phyloP scores from a whole-genome alignment of 1,140 invertebrate genomes.

The Cydia strobilella region DNA sequence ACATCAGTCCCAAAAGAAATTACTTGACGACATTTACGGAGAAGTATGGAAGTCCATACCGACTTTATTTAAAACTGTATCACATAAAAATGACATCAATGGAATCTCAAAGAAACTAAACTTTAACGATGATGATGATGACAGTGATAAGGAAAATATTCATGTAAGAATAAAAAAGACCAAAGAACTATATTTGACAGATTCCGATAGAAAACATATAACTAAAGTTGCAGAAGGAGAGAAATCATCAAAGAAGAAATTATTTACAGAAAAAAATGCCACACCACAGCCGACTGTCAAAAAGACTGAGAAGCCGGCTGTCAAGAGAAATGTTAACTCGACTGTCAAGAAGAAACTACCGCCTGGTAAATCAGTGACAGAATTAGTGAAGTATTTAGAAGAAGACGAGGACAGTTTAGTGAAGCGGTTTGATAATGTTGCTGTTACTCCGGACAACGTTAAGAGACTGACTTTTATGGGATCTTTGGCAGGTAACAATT shows the following conservation, averaged over 20 bases:
- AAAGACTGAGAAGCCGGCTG: constrained; percentile 36
- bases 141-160: constrained; percentile 68
- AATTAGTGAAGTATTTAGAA: constrained; percentile 57
- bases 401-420: constrained; percentile 52
- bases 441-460: constrained; percentile 45
- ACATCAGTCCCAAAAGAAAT: constrained; percentile 65
- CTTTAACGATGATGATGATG: constrained; percentile 63
- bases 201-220: constrained; percentile 57
- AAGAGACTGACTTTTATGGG: constrained; percentile 66
- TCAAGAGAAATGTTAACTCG: constrained; percentile 48
- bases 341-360: constrained; percentile 39
- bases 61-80: constrained; percentile 58
- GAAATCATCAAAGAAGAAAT: constrained; percentile 65
- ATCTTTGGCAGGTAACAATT: constrained; percentile 64
- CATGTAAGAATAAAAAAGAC: constrained; percentile 50
- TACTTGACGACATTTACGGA: constrained; percentile 67
- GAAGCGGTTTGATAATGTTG: constrained; percentile 51
- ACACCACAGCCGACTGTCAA: constrained; percentile 55
- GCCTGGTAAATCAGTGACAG: constrained; percentile 60
- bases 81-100: constrained; percentile 51
- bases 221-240: constrained; percentile 46
- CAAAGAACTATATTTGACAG: constrained; percentile 52
- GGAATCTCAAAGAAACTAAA: constrained; percentile 62
- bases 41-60: constrained; percentile 72
- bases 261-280: constrained; percentile 65